These are phyloP conservation scores for Channa argus DNA, from an alignment of 2,113 vertebrate species.

Conservation along the genomic window DNA sequence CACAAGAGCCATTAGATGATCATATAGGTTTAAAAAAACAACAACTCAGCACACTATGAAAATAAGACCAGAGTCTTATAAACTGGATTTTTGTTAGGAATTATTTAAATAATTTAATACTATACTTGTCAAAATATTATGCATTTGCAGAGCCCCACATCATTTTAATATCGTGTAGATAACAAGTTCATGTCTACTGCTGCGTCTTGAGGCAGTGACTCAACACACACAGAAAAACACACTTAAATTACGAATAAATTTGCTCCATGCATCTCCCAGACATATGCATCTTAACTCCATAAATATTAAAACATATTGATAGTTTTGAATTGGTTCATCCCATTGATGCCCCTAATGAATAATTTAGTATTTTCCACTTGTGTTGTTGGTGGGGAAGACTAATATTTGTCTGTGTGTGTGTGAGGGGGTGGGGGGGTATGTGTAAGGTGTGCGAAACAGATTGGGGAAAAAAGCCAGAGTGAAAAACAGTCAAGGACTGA, in stretches of 20 bases:
- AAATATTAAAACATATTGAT: conserved; percentile 55
- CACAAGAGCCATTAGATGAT: no score
- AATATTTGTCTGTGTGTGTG: conserved; percentile 8
- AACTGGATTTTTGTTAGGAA: no score
- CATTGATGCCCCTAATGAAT: conserved; percentile 49
- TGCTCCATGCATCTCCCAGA: background rate
- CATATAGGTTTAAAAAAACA: no score
- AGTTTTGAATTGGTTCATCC: conserved; percentile 23
- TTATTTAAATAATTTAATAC: no score
- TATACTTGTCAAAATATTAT: background rate
- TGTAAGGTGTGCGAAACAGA: no score
- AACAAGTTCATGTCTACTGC: conserved; percentile 15
- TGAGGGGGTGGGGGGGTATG: no score
- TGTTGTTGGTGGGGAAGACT: conserved; percentile 22
- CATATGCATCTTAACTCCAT: conserved; percentile 1
- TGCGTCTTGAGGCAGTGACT: background rate
- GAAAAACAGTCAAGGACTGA: no score
- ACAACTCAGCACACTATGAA: no score
- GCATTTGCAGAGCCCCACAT: background rate
- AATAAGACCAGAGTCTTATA: no score
- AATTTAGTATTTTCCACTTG: conserved; percentile 62
- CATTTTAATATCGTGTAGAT: background rate
- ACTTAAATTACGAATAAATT: no score
- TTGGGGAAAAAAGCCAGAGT: no score
- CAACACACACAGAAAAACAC: no score